phyloP scores from a whole-genome alignment of 2,113 vertebrate genomes.

The Antechinus stuartii region DNA sequence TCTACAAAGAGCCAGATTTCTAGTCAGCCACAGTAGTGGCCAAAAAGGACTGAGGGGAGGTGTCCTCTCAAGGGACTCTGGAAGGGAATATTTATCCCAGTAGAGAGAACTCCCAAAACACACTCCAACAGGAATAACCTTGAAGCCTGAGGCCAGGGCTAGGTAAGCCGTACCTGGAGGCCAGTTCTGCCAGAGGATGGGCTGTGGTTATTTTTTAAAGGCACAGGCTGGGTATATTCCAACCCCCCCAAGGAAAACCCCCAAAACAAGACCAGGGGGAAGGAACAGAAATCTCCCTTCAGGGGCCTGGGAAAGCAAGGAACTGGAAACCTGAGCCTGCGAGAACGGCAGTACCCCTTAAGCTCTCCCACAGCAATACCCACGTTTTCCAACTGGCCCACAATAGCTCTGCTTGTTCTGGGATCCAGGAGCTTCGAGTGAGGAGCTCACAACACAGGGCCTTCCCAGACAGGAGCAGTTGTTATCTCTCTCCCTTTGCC shows the following conservation, averaged over 20 bases:
- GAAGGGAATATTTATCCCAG: background rate
- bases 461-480: background rate
- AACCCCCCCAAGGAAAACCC: background rate
- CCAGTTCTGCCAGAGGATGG: background rate
- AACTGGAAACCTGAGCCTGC: background rate
- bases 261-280: background rate
- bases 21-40: background rate
- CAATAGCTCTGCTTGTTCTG: background rate
- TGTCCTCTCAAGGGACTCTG: background rate
- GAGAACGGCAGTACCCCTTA: background rate
- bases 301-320: background rate
- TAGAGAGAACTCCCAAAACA: background rate
- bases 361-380: background rate
- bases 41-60: background rate
- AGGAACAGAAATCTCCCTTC: slow-evolving; percentile 6
- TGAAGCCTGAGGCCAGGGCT: background rate
- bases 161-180: background rate
- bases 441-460: background rate
- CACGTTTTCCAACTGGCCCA: background rate
- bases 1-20: background rate
- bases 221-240: background rate
- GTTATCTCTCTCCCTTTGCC: background rate
- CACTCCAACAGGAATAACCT: background rate
- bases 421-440: background rate
- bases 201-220: background rate